These are phyloP conservation scores for Acleris laterana DNA, from an alignment of 2,888 invertebrate species.

Conservation along the genomic window DNA sequence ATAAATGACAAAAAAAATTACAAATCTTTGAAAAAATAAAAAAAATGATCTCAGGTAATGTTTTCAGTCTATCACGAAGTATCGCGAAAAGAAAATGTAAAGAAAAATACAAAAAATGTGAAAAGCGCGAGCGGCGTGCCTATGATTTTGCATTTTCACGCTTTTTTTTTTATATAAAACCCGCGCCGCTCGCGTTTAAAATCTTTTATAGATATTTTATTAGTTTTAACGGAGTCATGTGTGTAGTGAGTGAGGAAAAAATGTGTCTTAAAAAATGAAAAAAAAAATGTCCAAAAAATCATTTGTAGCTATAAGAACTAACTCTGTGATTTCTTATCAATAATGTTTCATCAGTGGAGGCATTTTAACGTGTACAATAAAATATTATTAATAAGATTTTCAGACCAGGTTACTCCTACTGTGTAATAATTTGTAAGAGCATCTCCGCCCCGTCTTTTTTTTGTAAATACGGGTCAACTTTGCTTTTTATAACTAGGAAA, in stretches of 20 bases:
- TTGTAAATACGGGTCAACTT: background rate
- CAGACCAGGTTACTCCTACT: conserved; percentile 12
- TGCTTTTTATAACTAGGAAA: background rate
- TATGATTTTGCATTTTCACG: conserved; percentile 30
- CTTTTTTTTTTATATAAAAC: conserved; percentile 17
- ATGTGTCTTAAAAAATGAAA: conserved; percentile 36
- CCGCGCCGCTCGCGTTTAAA: conserved; percentile 25
- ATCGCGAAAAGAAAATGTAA: conserved; percentile 31
- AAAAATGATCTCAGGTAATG: conserved; percentile 71
- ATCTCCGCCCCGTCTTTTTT: background rate
- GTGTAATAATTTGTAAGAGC: conserved; percentile 28
- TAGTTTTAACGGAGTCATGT: conserved; percentile 35
- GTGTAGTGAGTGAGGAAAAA: conserved; percentile 35
- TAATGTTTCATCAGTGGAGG: conserved; percentile 32
- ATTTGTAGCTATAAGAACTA: conserved; percentile 27
- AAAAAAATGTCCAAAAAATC: conserved; percentile 37
- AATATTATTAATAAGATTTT: conserved; percentile 35
- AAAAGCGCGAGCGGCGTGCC: conserved; percentile 20
- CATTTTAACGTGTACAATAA: conserved; percentile 1
- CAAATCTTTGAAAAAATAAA: conserved; percentile 67
- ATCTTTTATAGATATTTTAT: conserved; percentile 32
- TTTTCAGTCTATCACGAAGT: conserved; percentile 41
- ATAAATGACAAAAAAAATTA: conserved; percentile 73
- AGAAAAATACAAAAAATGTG: conserved; percentile 30
- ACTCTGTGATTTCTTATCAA: conserved; percentile 38